Evolutionary conservation across 2,113 vertebrate genomes (phyloP).

Genomic region (Bufo gargarizans): DNA sequence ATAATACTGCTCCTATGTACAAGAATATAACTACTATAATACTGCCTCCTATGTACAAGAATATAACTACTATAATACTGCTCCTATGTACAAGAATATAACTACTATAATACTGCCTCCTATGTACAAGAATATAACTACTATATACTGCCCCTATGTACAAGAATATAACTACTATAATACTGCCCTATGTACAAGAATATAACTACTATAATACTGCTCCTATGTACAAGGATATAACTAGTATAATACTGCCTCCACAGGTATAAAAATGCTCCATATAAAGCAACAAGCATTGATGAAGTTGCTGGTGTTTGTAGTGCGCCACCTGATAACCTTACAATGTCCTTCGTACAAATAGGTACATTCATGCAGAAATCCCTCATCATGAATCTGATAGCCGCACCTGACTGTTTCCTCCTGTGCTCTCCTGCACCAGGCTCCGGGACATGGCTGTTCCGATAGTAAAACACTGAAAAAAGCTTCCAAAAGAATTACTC

Average conservation of each 20-base stretch:
- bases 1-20: too few species aligned
- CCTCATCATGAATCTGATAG: neutral
- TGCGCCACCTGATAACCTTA: too few species aligned
- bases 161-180: neutral
- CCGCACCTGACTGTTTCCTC: conserved; percentile 89
- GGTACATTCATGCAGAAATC: too few species aligned
- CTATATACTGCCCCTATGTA: too few species aligned
- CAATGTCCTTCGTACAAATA: too few species aligned
- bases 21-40: too few species aligned
- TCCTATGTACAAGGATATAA: neutral
- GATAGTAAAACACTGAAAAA: conserved; percentile 91
- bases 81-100: neutral
- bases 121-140: neutral
- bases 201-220: conserved; percentile 6
- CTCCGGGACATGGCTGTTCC: conserved; percentile 94
- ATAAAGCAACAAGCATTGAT: too few species aligned
- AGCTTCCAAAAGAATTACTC: conserved; percentile 82
- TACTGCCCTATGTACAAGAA: neutral
- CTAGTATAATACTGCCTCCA: neutral
- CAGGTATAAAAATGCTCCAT: too few species aligned
- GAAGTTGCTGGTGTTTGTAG: too few species aligned
- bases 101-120: neutral
- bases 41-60: too few species aligned
- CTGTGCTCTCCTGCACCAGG: conserved; percentile 87
- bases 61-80: neutral